Base-by-base conservation (phyloP, 2,888 invertebrate species). In the Exocentrus adspersus region DNA sequence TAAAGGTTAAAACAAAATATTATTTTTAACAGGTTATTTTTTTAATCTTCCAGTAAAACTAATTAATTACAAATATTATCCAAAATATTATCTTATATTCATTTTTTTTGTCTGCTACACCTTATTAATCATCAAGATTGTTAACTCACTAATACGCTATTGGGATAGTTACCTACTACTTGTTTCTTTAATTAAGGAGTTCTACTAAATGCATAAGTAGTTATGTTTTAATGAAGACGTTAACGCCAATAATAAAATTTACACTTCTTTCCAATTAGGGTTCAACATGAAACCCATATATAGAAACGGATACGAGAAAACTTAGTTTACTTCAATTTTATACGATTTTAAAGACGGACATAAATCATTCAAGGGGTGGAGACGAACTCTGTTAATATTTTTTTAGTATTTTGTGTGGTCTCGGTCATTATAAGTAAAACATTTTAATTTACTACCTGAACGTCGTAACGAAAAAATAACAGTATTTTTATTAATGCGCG, bases 361-460 rank as follows among this genome's bases (percentile, higher is more conserved):
- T 48, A 48, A 48, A 48, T 48, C 48, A 24, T 10, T 24, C 3
- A 28, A n/a, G 48, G 48, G 48, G 48, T 48, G 48, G 48, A 48
- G 48, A 28, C 2, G 46, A 24, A 24, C 17, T 48, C 17, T 16
- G n/a, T 10, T 5, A n/a, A 28, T 48, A 30, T 48, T 48, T 48
- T 48, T 48, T 48, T 37, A n/a, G 48, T 48, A 28, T 24, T 48
- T 48, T 24, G 48, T 48, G 48, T 48, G 48, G 48, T 48, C 48
- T 12, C 16, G 28, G 28, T 48, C 48, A 48, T 48, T 48, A 48
- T 48, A 28, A 48, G 16, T 14, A 24, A 48, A 20, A 48, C 48
- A 30, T 48, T 28, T 48, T 48, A 24, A 48, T 48, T 48, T 48
- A 48, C 16, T 28, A 12, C 14, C 16, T 16, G 20, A 48, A 48